Conservation (phyloP, 2,888 invertebrate species). For the Hirudinaria manillensis region DNA sequence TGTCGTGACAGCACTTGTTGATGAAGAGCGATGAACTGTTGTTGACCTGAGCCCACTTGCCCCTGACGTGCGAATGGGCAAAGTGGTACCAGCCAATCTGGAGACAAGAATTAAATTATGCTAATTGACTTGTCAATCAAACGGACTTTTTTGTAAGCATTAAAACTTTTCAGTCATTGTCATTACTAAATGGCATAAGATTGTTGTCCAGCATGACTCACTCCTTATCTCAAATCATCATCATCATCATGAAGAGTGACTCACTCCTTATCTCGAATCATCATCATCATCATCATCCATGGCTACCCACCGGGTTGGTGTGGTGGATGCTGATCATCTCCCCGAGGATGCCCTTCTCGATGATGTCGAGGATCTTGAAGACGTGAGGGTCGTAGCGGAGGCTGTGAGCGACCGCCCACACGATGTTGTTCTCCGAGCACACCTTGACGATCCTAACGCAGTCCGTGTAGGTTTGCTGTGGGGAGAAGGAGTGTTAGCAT, state of each 20-base stretch:
- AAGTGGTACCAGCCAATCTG: constrained; percentile 30
- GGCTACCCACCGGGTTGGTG: constrained; percentile 17
- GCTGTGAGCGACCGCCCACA: constrained; percentile 14
- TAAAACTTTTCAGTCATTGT: too few relatives aligned
- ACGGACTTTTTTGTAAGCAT: background rate
- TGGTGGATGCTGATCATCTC: constrained; percentile 29
- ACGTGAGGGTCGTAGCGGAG: constrained; percentile 26
- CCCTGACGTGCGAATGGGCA: constrained; percentile 27
- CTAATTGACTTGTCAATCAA: background rate
- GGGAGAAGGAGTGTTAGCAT: background rate
- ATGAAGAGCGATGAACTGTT: constrained; percentile 22
- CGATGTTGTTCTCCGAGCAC: constrained; percentile 4
- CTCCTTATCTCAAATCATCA: background rate
- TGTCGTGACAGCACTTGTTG: constrained; percentile 31
- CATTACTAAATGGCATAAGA: too few relatives aligned
- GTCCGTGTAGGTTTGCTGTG: constrained; percentile 16
- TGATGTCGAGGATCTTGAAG: constrained; percentile 23
- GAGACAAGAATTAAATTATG: background rate
- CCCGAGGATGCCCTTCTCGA: constrained; percentile 23
- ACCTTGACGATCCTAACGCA: constrained; percentile 16
- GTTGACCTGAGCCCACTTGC: constrained; percentile 15
- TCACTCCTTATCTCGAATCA: background rate
- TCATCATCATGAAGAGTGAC: background rate
- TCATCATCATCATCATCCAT: background rate
- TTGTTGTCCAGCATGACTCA: background rate